phyloP scores from a whole-genome alignment of 2,797 vertebrate genomes.

The Ateles fusciceps region DNA sequence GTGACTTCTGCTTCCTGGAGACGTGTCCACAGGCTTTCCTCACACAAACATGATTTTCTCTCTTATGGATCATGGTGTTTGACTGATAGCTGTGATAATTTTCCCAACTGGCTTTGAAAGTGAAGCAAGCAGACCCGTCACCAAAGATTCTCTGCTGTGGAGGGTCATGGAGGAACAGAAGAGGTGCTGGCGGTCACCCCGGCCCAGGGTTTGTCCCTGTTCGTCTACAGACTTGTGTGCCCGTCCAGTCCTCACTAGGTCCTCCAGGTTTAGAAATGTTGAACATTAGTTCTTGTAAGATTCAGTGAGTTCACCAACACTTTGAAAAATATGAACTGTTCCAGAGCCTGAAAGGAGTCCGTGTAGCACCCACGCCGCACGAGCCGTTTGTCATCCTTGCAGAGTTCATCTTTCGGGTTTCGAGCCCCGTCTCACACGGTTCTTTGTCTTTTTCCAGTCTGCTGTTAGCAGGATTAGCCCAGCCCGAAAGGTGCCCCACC shows the following conservation, averaged over 20 bases:
- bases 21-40: not conserved
- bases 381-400: fast-evolving
- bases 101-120: not conserved
- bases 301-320: not conserved
- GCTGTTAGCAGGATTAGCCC: fast-evolving
- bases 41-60: too few relatives aligned
- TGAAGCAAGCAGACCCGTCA: not conserved
- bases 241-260: not conserved
- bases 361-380: fast-evolving
- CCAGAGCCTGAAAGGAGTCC: not conserved
- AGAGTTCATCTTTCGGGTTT: not conserved
- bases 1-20: not conserved
- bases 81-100: fast-evolving
- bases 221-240: not conserved
- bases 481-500: not conserved
- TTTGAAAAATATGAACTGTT: not conserved
- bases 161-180: not conserved
- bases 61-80: too few relatives aligned
- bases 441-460: not conserved
- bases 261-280: not conserved
- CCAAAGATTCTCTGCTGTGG: not conserved
- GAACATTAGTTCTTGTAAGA: not conserved
- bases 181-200: fast-evolving
- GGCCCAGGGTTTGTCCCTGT: too few relatives aligned
- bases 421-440: not conserved